Evolutionary conservation across 1,140 invertebrate species (phyloP).

Genomic region (Acromyrmex heyeri): DNA sequence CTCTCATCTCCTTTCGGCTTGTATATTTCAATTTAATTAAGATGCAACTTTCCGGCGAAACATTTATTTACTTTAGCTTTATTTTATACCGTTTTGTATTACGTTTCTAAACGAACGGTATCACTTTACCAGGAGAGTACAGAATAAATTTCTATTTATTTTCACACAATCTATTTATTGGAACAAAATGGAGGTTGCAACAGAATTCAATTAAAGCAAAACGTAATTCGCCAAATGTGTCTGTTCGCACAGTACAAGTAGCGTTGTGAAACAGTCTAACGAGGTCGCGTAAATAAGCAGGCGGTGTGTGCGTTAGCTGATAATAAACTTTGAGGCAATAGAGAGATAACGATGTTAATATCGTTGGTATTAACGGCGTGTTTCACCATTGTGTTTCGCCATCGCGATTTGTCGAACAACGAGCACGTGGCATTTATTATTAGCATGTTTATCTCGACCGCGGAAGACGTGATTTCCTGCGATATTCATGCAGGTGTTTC

Average conservation of each 20-base stretch:
- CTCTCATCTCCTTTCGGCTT: not conserved
- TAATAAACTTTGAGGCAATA: constrained; percentile 20
- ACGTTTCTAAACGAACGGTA: not conserved
- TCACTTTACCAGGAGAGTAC: not conserved
- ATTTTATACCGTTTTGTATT: not conserved
- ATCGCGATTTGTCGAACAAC: not conserved
- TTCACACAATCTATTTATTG: constrained; percentile 8
- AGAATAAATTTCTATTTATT: constrained; percentile 32
- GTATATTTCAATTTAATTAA: constrained; percentile 35
- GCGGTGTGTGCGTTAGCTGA: not conserved
- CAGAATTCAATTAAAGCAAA: constrained; percentile 32
- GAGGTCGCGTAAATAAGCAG: constrained; percentile 21
- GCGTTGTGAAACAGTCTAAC: constrained; percentile 18
- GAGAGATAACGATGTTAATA: constrained; percentile 30
- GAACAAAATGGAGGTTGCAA: not conserved
- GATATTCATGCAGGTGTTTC: constrained; percentile 56
- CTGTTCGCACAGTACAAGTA: not conserved
- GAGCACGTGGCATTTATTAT: constrained; percentile 57
- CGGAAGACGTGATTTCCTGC: constrained; percentile 50
- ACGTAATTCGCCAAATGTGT: constrained; percentile 16
- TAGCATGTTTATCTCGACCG: not conserved
- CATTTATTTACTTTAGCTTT: constrained; percentile 21
- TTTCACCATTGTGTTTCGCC: not conserved
- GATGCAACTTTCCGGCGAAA: constrained; percentile 11
- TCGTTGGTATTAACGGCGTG: not conserved